Evolutionary conservation across 2,888 invertebrate species (phyloP), one percentile per base, ranked within the genome.

Genomic region (Cephus pulcher): DNA sequence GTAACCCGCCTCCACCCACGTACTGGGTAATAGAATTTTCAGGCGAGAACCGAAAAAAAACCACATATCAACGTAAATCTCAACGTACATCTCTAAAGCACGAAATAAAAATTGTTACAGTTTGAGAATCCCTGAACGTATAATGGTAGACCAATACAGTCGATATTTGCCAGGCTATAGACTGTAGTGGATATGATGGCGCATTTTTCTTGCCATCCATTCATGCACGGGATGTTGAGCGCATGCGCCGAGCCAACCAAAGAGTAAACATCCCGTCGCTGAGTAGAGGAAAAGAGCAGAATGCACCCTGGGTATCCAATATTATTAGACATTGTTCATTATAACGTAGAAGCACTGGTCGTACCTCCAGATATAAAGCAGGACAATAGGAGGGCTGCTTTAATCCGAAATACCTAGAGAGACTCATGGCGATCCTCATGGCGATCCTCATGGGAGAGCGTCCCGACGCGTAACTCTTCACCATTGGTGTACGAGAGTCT

Each of bases 191-290:
- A 34, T 34, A 71, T 71, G 71, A 71, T 71, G 71, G 34, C 32
- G 71, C 71, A 71, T 71, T 71, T 71, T 71, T 71, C 71, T 71
- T 71, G 71, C 71, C 32, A 56, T 56, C 56, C 56, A 56, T 56
- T 56, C 56, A 56, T 56, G 56, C 56, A 23, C 2, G 56, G 56
- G 56, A 9, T 23, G 56, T 56, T 9, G 56, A 0, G 56, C 56
- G 56, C 56, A 56, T 56, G 71, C 71, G 34, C 33, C 71, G 32
- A 71, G 9, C 32, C 12, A 32, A 32, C 23, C 33, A 12, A 71
- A 32, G 71, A 71, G 33, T 56, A 56, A 56, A 56, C 56, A 56
- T 9, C 56, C 56, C 56, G 23, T 40, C 1, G 56, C 56, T 9
- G 56, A 9, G 56, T 56, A 56, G 15, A 56, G 56, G 56, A 23